Base-by-base conservation (phyloP, 1,140 invertebrate species). In the Drosophila mojavensis region DNA sequence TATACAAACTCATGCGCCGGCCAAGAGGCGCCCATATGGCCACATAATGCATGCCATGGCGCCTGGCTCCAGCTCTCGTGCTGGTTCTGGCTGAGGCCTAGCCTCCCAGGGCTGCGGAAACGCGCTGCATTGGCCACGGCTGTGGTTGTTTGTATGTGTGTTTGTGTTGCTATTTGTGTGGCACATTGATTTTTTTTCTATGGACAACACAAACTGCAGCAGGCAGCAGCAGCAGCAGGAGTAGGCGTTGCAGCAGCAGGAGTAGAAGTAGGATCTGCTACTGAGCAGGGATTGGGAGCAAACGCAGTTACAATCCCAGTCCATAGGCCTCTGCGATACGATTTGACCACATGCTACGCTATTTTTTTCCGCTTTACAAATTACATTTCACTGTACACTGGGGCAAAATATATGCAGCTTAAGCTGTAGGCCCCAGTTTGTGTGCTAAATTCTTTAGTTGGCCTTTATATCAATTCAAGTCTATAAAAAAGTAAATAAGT, bases 41-140 rank as follows among this genome's bases (percentile, higher is more conserved):
- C 80, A 83, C 78, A 89, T 81, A 89, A 89, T 89, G 84, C 84
- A 89, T 80, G 84, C 84, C 78, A 69, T 75, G 84, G 70, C 70
- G 69, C 83, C 69, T 70, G 63, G 28, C 13, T 53, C 28, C 11
- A 13, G 28, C 50, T 39, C 17, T 26, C 10, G 4, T 30, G 41
- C 20, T 11, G 28, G 36, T 15, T 20, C 58, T 50, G 48, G 20
- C 24, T 26, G 11, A 47, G 58, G 59, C 41, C 30, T 39, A 41
- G 48, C 50, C 55, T 30, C 45, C 48, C 61, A 64, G 58, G 39
- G 56, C 56, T 69, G 67, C 56, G 64, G 45, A 70, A 68, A 50
- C 50, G 58, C 45, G 73, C 54, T 71, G 68, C 73, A 65, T 54
- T 30, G 48, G 60, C 60, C 73, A 70, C 61, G 67, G 36, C 80